Conservation (phyloP, 2,113 vertebrate genomes). For the Oriolus oriolus region DNA sequence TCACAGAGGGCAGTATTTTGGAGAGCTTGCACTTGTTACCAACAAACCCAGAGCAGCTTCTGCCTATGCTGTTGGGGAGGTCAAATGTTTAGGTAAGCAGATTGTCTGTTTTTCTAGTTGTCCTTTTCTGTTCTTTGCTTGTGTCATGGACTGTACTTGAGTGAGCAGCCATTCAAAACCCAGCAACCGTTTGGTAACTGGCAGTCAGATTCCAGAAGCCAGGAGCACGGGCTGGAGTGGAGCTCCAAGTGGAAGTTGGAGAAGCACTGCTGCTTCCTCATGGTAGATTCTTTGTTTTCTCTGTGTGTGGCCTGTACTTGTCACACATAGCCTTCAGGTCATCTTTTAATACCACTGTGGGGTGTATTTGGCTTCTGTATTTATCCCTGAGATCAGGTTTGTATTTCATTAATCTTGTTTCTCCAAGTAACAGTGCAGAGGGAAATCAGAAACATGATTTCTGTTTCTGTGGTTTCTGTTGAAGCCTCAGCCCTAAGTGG, state of each 20-base stretch:
- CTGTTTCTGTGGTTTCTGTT: not conserved
- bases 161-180: not conserved
- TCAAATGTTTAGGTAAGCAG: conserved; percentile 93
- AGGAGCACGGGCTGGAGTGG: not conserved
- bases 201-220: not conserved
- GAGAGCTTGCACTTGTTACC: conserved; percentile 96
- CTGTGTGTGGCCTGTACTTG: not conserved
- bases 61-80: conserved; percentile 87
- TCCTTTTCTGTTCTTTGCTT: not conserved
- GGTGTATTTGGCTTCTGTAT: not conserved
- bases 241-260: not conserved
- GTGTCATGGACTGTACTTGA: not conserved
- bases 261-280: not conserved
- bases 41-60: conserved; percentile 98
- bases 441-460: not conserved
- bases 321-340: not conserved
- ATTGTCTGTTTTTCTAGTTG: not conserved
- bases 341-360: not conserved
- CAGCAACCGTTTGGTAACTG: not conserved
- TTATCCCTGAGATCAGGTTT: not conserved
- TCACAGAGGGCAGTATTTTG: conserved; percentile 94
- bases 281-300: not conserved
- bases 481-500: not conserved
- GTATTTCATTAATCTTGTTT: not conserved
- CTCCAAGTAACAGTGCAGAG: not conserved